Evolutionary conservation across 2,888 invertebrate species (phyloP).

Genomic region (Nomada hirtipes): DNA sequence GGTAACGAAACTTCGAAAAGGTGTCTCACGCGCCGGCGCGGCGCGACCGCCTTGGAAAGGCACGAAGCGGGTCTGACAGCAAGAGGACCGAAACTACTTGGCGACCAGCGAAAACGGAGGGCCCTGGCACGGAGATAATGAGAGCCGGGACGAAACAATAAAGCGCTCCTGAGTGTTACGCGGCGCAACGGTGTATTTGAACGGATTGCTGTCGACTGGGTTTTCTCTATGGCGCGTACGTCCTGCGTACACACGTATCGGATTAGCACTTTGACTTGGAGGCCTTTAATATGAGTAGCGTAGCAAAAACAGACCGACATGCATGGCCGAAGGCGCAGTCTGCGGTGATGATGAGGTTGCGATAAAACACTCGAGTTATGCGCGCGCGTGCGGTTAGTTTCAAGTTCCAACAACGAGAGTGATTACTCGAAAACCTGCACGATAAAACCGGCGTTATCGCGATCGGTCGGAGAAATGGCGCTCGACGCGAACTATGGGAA

Average conservation of each 20-base stretch:
- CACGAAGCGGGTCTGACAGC: slow-evolving; percentile 27
- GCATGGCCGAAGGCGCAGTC: slow-evolving; percentile 70
- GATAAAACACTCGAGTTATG: slow-evolving; percentile 74
- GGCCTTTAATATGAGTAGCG: slow-evolving; percentile 61
- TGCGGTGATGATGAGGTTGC: slow-evolving; percentile 70
- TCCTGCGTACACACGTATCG: slow-evolving; percentile 63
- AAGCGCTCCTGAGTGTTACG: slow-evolving; percentile 31
- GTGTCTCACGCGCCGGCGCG: not conserved
- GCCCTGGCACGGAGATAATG: slow-evolving; percentile 29
- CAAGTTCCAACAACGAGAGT: slow-evolving; percentile 68
- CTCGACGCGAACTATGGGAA: not conserved
- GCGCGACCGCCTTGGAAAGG: not conserved
- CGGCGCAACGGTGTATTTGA: slow-evolving; percentile 27
- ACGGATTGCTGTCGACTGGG: slow-evolving; percentile 42
- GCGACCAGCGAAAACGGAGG: slow-evolving; percentile 33
- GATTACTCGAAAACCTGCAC: slow-evolving; percentile 63
- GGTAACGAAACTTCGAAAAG: too few species aligned
- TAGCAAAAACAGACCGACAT: slow-evolving; percentile 70
- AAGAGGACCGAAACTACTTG: slow-evolving; percentile 38
- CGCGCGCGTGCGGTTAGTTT: slow-evolving; percentile 70
- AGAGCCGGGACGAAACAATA: slow-evolving; percentile 33
- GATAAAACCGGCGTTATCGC: slow-evolving; percentile 46
- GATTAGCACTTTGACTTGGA: slow-evolving; percentile 67
- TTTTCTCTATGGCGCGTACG: slow-evolving; percentile 35
- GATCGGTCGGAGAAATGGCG: slow-evolving; percentile 28